Conservation (phyloP, 1,140 invertebrate species). For the Lepidotrigona ventralis region DNA sequence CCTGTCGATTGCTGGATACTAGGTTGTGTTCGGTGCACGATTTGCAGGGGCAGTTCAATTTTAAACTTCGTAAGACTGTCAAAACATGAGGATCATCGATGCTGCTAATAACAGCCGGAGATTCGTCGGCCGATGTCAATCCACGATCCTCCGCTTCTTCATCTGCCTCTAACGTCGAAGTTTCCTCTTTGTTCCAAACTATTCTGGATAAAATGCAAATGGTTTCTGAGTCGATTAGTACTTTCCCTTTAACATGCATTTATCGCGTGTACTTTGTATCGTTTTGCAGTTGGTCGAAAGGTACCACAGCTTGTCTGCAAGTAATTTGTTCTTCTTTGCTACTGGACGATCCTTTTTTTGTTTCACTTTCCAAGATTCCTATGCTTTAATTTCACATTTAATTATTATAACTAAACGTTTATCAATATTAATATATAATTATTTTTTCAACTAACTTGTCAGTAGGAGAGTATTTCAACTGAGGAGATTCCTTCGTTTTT, state of each 20-base stretch:
- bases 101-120: constrained; percentile 11
- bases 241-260: neutral
- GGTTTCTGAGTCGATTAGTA: neutral
- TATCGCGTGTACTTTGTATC: constrained; percentile 2
- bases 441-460: constrained; percentile 31
- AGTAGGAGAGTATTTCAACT: neutral
- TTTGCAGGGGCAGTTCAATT: constrained; percentile 43
- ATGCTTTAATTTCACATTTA: neutral
- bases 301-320: neutral
- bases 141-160: constrained; percentile 26
- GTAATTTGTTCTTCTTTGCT: neutral
- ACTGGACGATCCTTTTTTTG: neutral
- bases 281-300: neutral
- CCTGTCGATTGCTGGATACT: neutral
- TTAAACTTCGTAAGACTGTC: constrained; percentile 38
- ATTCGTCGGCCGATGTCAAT: constrained; percentile 27
- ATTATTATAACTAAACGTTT: neutral
- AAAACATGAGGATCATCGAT: constrained; percentile 28
- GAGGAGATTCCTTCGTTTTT: neutral
- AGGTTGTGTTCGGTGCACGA: constrained; percentile 35
- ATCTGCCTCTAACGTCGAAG: constrained; percentile 44
- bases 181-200: constrained; percentile 34
- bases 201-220: constrained; percentile 3
- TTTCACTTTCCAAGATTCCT: neutral
- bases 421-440: neutral